Conservation (phyloP, 2,113 vertebrate genomes). For the Varanus salvator region DNA sequence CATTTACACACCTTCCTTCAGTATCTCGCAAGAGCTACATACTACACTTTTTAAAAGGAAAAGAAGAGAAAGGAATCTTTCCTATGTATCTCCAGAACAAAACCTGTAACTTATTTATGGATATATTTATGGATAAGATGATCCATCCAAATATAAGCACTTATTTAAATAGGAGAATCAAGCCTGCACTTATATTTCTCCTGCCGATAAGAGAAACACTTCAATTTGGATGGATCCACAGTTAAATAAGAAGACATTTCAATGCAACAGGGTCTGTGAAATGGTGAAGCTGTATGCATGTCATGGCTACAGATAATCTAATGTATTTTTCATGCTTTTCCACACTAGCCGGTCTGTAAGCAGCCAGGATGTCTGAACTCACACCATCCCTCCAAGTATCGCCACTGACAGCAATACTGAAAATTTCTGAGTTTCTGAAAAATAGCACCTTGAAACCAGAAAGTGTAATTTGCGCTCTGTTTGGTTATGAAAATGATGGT, state of each 20-base stretch:
- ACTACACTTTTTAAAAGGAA: constrained; percentile 36
- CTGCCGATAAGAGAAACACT: background rate
- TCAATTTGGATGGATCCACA: background rate
- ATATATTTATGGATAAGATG: no score
- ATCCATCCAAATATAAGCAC: background rate
- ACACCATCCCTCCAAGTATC: background rate
- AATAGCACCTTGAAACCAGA: no score
- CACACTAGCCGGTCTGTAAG: background rate
- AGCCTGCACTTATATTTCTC: background rate
- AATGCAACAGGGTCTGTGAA: background rate
- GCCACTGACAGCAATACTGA: background rate
- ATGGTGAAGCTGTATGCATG: background rate
- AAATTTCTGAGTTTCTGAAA: background rate
- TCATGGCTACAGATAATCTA: background rate
- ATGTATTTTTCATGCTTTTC: background rate
- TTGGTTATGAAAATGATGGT: background rate
- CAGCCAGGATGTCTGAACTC: background rate
- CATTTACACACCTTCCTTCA: constrained; percentile 72
- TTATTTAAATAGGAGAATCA: background rate
- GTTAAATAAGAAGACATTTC: background rate
- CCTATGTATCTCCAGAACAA: constrained; percentile 41
- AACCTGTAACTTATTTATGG: background rate
- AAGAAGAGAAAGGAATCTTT: constrained; percentile 34
- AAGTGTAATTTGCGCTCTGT: background rate
- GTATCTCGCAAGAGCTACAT: constrained; percentile 82